Evolutionary conservation across 2,797 vertebrate species (phyloP).

Genomic region (Petrocephalus schoutedeni): DNA sequence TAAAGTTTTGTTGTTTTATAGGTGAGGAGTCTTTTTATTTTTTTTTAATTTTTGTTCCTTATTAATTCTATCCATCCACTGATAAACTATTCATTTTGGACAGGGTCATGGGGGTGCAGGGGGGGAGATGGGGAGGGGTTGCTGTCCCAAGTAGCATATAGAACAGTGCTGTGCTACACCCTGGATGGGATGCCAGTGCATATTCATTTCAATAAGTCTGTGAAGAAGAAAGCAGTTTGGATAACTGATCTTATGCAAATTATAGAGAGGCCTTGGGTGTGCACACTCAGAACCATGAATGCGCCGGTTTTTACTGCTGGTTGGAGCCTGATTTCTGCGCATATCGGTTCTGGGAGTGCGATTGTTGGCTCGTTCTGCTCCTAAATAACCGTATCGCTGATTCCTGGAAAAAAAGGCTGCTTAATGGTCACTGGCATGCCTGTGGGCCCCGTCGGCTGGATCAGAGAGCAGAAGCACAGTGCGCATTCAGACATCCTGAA

Average conservation of each 20-base stretch:
- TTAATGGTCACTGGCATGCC: neutral
- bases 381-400: slow-evolving; percentile 14
- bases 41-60: neutral
- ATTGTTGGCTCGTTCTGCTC: neutral
- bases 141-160: neutral
- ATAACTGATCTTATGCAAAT: neutral
- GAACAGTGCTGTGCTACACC: neutral
- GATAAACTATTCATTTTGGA: neutral
- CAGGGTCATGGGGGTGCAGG: neutral
- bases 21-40: neutral
- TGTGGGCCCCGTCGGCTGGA: too few relatives aligned
- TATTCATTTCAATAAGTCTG: neutral
- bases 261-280: neutral
- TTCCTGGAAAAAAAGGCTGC: neutral
- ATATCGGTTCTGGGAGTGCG: neutral
- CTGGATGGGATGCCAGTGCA: neutral
- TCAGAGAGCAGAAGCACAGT: neutral
- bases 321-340: neutral
- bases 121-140: neutral
- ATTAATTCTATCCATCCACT: neutral
- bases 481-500: neutral
- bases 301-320: neutral
- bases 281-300: neutral
- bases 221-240: neutral
- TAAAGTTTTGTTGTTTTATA: neutral